Conservation (phyloP, 2,797 vertebrate species). For the Acanthiza pusilla region DNA sequence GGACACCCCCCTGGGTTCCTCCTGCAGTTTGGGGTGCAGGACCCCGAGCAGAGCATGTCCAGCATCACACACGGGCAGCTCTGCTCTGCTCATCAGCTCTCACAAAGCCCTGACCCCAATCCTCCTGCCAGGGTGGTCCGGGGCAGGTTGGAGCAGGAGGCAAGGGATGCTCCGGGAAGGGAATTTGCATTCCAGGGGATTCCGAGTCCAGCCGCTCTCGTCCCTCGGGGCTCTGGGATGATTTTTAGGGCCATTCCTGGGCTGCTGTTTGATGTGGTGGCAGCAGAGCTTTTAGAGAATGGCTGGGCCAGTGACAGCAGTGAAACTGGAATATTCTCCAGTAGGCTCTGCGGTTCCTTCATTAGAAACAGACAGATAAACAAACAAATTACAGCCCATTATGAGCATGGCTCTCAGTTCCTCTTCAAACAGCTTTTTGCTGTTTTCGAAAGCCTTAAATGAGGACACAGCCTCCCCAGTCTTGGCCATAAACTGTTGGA, state of each 20-base stretch:
- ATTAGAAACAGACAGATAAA: conserved; percentile 62
- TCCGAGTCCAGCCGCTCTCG: not conserved
- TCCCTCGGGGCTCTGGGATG: not conserved
- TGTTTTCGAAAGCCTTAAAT: conserved; percentile 10
- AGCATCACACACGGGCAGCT: not conserved
- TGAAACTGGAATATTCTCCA: conserved; percentile 32
- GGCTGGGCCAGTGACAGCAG: conserved; percentile 23
- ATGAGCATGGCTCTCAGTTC: not conserved
- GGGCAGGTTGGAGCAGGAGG: conserved; percentile 40
- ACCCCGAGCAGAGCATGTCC: not conserved
- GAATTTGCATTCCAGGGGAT: conserved; percentile 36
- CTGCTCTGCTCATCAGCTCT: not conserved
- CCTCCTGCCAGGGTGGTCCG: conserved; percentile 27
- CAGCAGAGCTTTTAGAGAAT: not conserved
- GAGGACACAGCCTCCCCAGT: not conserved
- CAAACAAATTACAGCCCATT: conserved; percentile 56
- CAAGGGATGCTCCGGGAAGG: conserved; percentile 1
- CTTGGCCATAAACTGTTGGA: not conserved
- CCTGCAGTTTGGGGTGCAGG: not conserved
- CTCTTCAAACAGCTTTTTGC: conserved; percentile 26
- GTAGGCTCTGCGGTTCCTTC: conserved; percentile 54
- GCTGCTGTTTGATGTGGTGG: conserved; percentile 36
- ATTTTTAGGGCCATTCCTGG: not conserved
- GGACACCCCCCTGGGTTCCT: not conserved
- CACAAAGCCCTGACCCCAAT: not conserved